Evolutionary conservation across 2,888 invertebrate species (phyloP).

Genomic region (Cerceris ruficornis): DNA sequence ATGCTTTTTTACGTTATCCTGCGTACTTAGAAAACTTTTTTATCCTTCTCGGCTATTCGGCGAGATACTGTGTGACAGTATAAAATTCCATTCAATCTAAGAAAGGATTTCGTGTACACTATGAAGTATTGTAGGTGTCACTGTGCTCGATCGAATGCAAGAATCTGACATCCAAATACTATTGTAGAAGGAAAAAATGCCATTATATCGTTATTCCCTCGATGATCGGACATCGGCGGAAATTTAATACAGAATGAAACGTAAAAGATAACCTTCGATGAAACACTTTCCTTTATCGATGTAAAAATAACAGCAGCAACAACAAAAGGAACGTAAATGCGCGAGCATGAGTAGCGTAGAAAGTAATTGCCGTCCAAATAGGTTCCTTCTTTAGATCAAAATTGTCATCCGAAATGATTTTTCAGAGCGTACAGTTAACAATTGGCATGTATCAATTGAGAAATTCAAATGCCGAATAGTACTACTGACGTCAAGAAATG

Average conservation of each 20-base stretch:
- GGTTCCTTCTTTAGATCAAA: conserved; percentile 62
- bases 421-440: conserved; percentile 10
- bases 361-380: conserved; percentile 74
- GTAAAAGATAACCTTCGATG: conserved; percentile 10
- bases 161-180: conserved; percentile 26
- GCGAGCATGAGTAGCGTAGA: conserved; percentile 59
- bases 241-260: conserved; percentile 10
- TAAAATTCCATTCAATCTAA: conserved; percentile 1
- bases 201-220: conserved; percentile 6
- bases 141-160: conserved; percentile 48
- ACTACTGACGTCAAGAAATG: conserved; percentile 19
- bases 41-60: neutral
- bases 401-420: conserved; percentile 45
- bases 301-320: neutral
- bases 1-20: conserved; percentile 12
- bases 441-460: conserved; percentile 11
- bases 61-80: conserved; percentile 5
- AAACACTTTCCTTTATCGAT: conserved; percentile 16
- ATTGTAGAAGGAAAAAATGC: neutral
- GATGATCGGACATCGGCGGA: neutral
- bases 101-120: conserved; percentile 12
- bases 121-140: conserved; percentile 24
- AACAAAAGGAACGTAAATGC: conserved; percentile 6
- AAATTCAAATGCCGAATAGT: conserved; percentile 36
- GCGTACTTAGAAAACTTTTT: conserved; percentile 43